phyloP scores from a whole-genome alignment of 2,113 vertebrate genomes.

The Hippocampus guttulatus region DNA sequence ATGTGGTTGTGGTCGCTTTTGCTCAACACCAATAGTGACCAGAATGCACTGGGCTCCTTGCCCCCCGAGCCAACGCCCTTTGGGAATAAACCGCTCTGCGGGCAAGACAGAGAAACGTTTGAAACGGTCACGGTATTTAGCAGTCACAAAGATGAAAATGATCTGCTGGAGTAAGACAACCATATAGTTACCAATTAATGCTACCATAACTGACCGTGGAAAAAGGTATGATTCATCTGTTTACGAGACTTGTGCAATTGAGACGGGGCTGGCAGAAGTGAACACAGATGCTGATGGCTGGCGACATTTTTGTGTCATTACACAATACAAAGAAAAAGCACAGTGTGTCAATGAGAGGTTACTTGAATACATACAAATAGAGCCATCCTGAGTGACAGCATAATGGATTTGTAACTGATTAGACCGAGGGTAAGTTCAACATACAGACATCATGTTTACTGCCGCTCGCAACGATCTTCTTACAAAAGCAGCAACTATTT shows the following conservation, averaged over 20 bases:
- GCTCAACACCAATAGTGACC: conserved; percentile 2
- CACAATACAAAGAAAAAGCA: conserved; percentile 4
- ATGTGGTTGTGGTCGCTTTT: conserved; percentile 1
- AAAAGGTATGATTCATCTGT: not conserved
- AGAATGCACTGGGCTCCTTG: not conserved
- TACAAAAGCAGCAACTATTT: conserved; percentile 69
- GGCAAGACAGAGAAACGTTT: not conserved
- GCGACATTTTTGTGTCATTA: conserved; percentile 19
- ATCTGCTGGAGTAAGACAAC: not conserved
- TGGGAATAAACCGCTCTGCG: not conserved
- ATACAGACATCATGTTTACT: conserved; percentile 29
- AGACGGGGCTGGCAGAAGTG: not conserved
- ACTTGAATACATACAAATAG: conserved; percentile 8
- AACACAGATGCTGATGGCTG: conserved; percentile 16
- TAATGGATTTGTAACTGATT: not conserved
- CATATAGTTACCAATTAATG: not conserved
- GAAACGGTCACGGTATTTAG: not conserved
- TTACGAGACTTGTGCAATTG: not conserved
- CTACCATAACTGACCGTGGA: not conserved
- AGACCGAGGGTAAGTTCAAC: not conserved
- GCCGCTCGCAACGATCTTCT: conserved; percentile 48
- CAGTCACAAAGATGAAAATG: not conserved
- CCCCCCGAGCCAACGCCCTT: conserved; percentile 4
- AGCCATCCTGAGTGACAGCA: not conserved
- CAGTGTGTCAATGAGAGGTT: conserved; percentile 7